A percentile compares a stretch with the other conserved stretches of the same genome.
phyloP scores from a whole-genome alignment of 2,797 vertebrate genomes.

The Thripadectes ignobilis region DNA sequence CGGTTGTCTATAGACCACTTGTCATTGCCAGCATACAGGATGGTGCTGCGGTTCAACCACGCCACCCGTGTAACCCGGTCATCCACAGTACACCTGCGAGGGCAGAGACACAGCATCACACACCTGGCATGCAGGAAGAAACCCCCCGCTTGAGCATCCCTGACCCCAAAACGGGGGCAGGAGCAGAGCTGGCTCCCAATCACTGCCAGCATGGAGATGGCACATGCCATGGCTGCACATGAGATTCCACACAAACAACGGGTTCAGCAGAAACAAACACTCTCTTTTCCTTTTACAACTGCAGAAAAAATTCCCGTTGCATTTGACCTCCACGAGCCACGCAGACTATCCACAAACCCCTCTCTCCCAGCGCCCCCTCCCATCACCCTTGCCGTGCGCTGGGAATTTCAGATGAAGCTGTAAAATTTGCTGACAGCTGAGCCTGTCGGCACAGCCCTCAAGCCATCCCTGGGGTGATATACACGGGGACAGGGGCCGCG shows the following conservation, averaged over 20 bases:
- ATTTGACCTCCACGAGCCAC: background rate
- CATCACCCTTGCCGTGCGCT: rapidly evolving
- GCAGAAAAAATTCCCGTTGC: background rate
- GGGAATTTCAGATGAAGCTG: background rate
- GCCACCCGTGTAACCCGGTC: slow-evolving; percentile 93
- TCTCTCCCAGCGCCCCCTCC: background rate
- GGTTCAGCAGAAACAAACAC: rapidly evolving
- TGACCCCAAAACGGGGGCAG: rapidly evolving
- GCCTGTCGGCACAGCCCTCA: background rate
- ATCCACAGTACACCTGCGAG: slow-evolving; percentile 91
- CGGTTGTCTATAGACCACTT: slow-evolving; percentile 97
- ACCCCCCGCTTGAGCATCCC: rapidly evolving
- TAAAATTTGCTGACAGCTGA: background rate
- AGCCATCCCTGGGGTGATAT: background rate
- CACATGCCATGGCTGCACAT: rapidly evolving
- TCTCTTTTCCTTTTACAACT: background rate
- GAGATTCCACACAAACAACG: rapidly evolving
- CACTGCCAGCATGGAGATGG: rapidly evolving
- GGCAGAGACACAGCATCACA: background rate
- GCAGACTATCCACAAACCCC: background rate
- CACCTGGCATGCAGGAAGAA: rapidly evolving
- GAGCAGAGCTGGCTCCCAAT: rapidly evolving
- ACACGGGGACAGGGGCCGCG: background rate
- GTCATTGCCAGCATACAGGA: slow-evolving; percentile 93
- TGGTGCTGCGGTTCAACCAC: slow-evolving; percentile 97